Evolutionary conservation across 1,140 invertebrate genomes (phyloP).

Genomic region (Procambarus virginalis): DNA sequence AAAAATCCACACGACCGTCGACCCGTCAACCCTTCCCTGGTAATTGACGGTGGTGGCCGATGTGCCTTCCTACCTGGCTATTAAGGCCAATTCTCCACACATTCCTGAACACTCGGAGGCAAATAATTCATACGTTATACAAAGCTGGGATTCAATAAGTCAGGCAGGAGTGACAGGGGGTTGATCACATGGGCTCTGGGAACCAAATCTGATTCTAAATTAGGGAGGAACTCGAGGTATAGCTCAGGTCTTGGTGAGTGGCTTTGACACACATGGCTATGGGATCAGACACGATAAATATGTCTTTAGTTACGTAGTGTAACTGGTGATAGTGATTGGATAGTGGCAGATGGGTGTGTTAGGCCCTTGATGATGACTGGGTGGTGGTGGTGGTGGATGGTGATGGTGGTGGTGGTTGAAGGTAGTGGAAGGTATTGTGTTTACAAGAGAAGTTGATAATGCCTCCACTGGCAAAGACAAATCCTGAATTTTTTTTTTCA

Average conservation of each 20-base stretch:
- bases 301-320: too few relatives aligned
- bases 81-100: constrained; percentile 27
- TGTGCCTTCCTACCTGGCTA: constrained; percentile 11
- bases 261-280: too few relatives aligned
- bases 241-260: too few relatives aligned
- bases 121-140: constrained; percentile 18
- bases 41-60: constrained; percentile 21
- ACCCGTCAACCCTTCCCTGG: background rate
- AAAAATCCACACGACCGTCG: constrained; percentile 10
- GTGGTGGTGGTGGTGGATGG: background rate
- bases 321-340: background rate
- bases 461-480: too few relatives aligned
- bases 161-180: background rate
- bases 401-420: too few relatives aligned
- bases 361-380: background rate
- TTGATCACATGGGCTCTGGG: background rate
- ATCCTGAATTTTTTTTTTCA: too few relatives aligned
- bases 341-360: too few relatives aligned
- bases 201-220: too few relatives aligned
- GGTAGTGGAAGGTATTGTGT: background rate
- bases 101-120: constrained; percentile 32
- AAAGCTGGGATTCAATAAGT: constrained; percentile 23
- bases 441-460: too few relatives aligned
- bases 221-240: too few relatives aligned
- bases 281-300: too few relatives aligned